Percentiles rank a stretch among this genome's conserved stretches.
Conservation (phyloP, 2,113 vertebrate genomes). For the Pipa parva region DNA sequence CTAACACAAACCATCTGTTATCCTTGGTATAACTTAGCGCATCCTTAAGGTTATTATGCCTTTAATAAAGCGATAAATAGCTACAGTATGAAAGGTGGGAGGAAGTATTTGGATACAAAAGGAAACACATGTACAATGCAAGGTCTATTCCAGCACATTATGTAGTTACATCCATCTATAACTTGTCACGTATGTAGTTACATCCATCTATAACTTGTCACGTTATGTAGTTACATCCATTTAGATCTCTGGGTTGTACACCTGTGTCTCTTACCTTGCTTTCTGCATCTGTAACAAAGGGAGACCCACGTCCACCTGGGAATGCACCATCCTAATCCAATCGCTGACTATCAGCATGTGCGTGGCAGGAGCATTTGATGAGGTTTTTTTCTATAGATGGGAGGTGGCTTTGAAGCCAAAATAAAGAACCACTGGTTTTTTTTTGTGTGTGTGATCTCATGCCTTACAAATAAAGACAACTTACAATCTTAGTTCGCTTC, state of each 20-base stretch:
- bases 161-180: no score
- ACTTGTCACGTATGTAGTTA: no score
- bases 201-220: no score
- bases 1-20: no score
- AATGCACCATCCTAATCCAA: not conserved
- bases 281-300: not conserved
- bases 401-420: constrained; percentile 5
- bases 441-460: not conserved
- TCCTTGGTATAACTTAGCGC: no score
- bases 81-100: not conserved
- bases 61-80: no score
- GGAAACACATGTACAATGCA: not conserved
- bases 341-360: constrained; percentile 17
- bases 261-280: no score
- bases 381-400: no score
- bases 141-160: not conserved
- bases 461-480: not conserved
- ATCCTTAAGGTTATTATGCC: no score
- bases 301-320: not conserved
- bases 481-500: constrained; percentile 1
- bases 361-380: constrained; percentile 7
- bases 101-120: not conserved
- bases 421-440: not conserved
- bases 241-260: no score
- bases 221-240: no score